Evolutionary conservation across 1,140 invertebrate genomes (phyloP), one percentile per base, ranked within the genome.

Genomic region (Cataglyphis hispanica): DNA sequence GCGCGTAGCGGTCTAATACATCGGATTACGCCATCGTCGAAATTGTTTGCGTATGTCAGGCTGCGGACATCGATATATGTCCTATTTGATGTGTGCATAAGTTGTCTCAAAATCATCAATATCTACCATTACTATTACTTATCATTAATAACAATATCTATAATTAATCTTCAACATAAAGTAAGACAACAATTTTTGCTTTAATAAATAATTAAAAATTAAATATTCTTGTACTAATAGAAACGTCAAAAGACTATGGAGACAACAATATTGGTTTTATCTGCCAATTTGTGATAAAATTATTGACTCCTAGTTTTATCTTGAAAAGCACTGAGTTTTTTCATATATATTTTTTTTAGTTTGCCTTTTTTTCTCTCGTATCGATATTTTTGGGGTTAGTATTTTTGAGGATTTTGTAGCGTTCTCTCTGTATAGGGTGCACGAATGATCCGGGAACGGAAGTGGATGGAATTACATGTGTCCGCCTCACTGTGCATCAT

Each of bases 51-150:
- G 58, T 37, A 58, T 8, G 25, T 53, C 64, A 16, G 80, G 10
- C 27, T 46, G 50, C 40, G 56, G 43, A 67, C 46, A 80, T 75
- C 64, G 89, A 76, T 87, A 76, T 87, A 72, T 3, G 8, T 60
- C 43, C 61, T 11, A 69, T 87, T 74, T 77, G 69, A 86, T 25
- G 76, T 25, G 69, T 80, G 64, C 60, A 78, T n/a, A 84, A 43
- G 43, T 11, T 63, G 40, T 25, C 2, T 11, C 22, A 46, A 86
- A 87, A 69, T 61, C 43, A 69, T 6, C 13, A 56, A 31, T 1
- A 13, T 16, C 37, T 60, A 72, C 34, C 43, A 3, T 25, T 13
- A 31, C 4, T 2, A 31, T 31, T 31, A 31, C 31, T 31, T 31
- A 31, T 31, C 31, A 31, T 31, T 31, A 31, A 31, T 31, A 31